Percentiles rank a stretch among this genome's conserved stretches.
phyloP scores from a whole-genome alignment of 2,888 invertebrate species.

The Ceriagrion tenellum region DNA sequence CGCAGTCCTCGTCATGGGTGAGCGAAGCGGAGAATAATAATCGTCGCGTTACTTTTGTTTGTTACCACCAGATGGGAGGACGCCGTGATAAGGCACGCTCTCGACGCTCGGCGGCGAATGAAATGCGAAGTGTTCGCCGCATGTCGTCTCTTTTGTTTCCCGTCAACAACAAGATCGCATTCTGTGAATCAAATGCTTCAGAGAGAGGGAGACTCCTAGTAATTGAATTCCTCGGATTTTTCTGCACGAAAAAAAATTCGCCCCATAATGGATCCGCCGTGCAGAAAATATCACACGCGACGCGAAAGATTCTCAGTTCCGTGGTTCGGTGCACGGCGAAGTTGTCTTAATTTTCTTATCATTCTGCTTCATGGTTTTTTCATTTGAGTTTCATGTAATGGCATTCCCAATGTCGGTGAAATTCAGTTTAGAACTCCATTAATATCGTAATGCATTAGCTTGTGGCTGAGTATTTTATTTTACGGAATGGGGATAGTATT shows the following conservation, averaged over 20 bases:
- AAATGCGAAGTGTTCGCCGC: background rate
- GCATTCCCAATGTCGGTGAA: background rate
- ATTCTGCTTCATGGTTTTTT: background rate
- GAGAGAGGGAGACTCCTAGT: background rate
- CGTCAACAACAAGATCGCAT: conserved; percentile 4
- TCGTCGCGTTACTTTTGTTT: background rate
- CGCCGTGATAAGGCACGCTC: conserved; percentile 16
- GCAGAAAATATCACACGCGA: background rate
- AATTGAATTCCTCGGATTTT: background rate
- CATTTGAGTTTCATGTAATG: background rate
- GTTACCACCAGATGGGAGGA: conserved; percentile 10
- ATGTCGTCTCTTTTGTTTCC: background rate
- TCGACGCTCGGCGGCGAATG: background rate
- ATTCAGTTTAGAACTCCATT: background rate
- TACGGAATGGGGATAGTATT: no score
- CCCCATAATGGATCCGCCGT: background rate
- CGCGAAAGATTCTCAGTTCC: background rate
- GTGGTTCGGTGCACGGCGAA: background rate
- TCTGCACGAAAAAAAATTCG: background rate
- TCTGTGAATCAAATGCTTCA: background rate
- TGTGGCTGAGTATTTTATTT: no score
- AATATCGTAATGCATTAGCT: no score
- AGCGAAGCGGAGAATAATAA: background rate
- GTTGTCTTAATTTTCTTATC: background rate
- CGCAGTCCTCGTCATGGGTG: background rate